Conservation (phyloP, 2,113 vertebrate genomes). For the Lepus timidus region DNA sequence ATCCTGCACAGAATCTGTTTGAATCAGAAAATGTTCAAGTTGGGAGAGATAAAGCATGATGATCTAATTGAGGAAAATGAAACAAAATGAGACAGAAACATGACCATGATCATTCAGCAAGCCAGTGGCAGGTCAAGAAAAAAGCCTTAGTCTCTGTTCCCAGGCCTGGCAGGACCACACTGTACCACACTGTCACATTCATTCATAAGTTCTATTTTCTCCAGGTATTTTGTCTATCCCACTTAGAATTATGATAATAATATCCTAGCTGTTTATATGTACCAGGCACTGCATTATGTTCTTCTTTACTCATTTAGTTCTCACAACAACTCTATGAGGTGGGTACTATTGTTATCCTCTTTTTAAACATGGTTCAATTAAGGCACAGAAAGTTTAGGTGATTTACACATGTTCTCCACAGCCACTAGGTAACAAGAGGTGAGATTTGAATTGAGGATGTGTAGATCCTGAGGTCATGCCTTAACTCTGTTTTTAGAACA, state of each 20-base stretch:
- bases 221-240: background rate
- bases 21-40: constrained; percentile 22
- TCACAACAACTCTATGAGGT: background rate
- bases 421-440: background rate
- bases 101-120: constrained; percentile 23
- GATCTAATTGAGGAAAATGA: constrained; percentile 6
- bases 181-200: background rate
- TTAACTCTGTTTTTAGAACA: background rate
- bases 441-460: background rate
- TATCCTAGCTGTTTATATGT: background rate
- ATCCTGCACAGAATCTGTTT: constrained; percentile 13
- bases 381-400: background rate
- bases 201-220: background rate
- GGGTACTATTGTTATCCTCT: background rate
- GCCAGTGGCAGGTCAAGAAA: background rate
- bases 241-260: constrained; percentile 8
- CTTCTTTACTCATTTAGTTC: background rate
- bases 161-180: background rate
- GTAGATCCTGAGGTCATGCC: background rate
- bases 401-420: background rate
- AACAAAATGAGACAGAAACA: background rate
- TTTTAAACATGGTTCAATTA: background rate
- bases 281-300: background rate
- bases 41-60: background rate
- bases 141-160: background rate